phyloP scores from a whole-genome alignment of 2,888 invertebrate species.

The Parnassius glacialis region DNA sequence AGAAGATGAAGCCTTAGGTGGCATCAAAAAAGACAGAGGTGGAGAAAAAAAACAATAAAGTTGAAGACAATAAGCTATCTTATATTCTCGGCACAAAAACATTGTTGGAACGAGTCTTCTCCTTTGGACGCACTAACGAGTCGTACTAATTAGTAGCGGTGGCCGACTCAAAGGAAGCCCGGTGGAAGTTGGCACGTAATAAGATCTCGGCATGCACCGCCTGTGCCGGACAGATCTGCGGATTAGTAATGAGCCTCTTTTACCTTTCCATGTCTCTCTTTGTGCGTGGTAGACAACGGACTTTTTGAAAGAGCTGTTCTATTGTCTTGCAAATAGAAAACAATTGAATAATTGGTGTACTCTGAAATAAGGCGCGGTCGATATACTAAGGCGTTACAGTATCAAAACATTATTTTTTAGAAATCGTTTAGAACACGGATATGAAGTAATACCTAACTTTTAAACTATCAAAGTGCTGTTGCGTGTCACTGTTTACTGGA shows the following conservation, averaged over 20 bases:
- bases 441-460: too few relatives aligned
- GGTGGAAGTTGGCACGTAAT: slow-evolving; percentile 13
- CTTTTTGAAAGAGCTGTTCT: not conserved
- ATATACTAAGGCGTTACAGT: too few relatives aligned
- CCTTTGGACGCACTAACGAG: slow-evolving; percentile 9
- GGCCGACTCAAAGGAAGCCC: slow-evolving; percentile 12
- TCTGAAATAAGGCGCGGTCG: too few relatives aligned
- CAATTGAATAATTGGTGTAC: too few relatives aligned
- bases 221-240: slow-evolving; percentile 3
- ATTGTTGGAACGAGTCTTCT: slow-evolving; percentile 4
- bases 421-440: too few relatives aligned
- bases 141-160: slow-evolving; percentile 12
- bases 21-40: too few relatives aligned
- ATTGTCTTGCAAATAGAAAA: not conserved
- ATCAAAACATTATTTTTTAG: too few relatives aligned
- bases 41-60: not conserved
- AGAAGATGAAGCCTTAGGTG: too few relatives aligned
- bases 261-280: not conserved
- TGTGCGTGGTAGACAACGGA: not conserved
- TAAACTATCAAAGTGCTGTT: too few relatives aligned
- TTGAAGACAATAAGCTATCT: not conserved
- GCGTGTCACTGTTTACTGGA: too few relatives aligned
- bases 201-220: slow-evolving; percentile 2
- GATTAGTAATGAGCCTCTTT: not conserved
- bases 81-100: not conserved